These are phyloP conservation scores for Micropterix aruncella DNA, from an alignment of 2,888 invertebrate genomes.

Conservation along the genomic window DNA sequence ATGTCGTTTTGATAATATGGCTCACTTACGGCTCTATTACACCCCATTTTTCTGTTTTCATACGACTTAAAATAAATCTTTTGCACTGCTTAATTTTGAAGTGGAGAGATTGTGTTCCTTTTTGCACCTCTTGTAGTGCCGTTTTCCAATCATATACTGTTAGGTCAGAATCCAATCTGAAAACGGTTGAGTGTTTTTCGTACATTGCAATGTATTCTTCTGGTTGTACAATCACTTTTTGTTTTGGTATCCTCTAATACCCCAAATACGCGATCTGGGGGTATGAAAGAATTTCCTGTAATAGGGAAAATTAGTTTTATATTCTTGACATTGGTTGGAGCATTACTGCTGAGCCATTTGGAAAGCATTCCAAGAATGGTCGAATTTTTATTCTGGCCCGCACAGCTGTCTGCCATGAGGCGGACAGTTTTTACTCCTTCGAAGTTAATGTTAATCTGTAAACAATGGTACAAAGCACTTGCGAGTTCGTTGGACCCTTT, in stretches of 20 bases:
- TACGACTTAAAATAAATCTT: not conserved
- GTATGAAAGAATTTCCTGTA: not conserved
- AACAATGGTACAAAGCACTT: not conserved
- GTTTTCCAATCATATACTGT: not conserved
- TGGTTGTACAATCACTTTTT: not conserved
- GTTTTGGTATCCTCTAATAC: not conserved
- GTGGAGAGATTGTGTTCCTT: not conserved
- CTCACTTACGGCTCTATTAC: not conserved
- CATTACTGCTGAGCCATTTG: slow-evolving; percentile 1
- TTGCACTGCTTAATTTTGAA: not conserved
- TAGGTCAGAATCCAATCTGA: not conserved
- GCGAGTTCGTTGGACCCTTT: not conserved
- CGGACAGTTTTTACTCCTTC: not conserved
- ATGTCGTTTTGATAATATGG: not conserved
- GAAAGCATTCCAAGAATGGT: not conserved
- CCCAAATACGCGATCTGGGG: not conserved
- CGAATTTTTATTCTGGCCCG: not conserved
- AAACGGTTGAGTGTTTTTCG: not conserved
- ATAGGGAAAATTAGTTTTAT: not conserved
- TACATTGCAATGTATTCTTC: not conserved
- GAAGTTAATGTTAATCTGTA: not conserved
- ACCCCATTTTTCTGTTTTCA: not conserved
- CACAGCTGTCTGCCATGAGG: not conserved
- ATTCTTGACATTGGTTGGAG: not conserved
- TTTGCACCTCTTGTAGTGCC: not conserved